Evolutionary conservation across 2,888 invertebrate genomes (phyloP).

Genomic region (Isotomurus palustris): DNA sequence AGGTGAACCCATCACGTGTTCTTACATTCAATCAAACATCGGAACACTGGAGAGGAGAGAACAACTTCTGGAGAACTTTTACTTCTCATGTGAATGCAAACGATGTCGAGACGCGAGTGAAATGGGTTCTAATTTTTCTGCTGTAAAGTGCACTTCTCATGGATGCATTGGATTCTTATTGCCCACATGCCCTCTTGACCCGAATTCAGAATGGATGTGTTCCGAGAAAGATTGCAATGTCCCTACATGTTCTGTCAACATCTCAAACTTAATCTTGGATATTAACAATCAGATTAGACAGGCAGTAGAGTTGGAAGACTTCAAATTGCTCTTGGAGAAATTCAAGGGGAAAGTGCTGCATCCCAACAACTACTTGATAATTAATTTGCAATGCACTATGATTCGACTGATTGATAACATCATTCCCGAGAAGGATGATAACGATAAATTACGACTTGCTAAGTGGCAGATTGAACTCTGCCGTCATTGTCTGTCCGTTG

Average conservation of each 20-base stretch:
- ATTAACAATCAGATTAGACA: slow-evolving; percentile 21
- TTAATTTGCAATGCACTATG: slow-evolving; percentile 31
- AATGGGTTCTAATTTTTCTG: slow-evolving; percentile 25
- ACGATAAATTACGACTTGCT: slow-evolving; percentile 18
- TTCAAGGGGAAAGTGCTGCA: slow-evolving; percentile 30
- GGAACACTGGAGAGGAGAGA: slow-evolving; percentile 31
- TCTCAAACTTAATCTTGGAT: slow-evolving; percentile 23
- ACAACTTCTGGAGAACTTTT: slow-evolving; percentile 27
- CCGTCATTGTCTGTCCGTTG: slow-evolving; percentile 27
- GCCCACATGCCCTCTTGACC: slow-evolving; percentile 25
- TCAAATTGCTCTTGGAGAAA: slow-evolving; percentile 24
- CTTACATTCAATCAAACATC: slow-evolving; percentile 26
- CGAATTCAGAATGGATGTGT: slow-evolving; percentile 33
- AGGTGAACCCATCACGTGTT: slow-evolving; percentile 29
- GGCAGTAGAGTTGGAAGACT: slow-evolving; percentile 19
- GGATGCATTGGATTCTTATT: slow-evolving; percentile 30
- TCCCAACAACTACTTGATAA: slow-evolving; percentile 32
- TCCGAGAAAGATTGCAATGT: slow-evolving; percentile 18
- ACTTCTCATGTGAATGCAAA: slow-evolving; percentile 27
- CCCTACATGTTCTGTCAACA: not conserved
- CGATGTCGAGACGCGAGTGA: slow-evolving; percentile 28
- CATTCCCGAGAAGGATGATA: slow-evolving; percentile 22
- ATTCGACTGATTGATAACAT: slow-evolving; percentile 29
- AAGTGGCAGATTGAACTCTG: slow-evolving; percentile 31
- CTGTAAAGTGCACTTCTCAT: slow-evolving; percentile 30